Evolutionary conservation across 92 coral and sea anemone genomes (phyloP).

Genomic region (Epizoanthus rinbou): DNA sequence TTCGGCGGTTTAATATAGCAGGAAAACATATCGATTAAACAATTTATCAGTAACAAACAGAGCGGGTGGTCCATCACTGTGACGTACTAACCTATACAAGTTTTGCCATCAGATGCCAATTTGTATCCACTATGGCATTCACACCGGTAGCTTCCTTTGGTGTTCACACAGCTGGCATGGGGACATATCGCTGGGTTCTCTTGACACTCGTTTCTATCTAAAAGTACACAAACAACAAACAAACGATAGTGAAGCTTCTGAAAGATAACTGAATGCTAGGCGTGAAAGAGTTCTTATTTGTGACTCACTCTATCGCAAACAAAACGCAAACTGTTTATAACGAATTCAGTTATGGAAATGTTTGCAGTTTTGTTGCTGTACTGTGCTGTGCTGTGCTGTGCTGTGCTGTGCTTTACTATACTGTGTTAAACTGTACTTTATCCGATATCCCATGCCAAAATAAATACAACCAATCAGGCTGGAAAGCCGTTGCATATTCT

Average conservation of each 20-base stretch:
- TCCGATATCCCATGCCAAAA: no score
- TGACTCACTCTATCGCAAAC: no score
- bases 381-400: background rate
- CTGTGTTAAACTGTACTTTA: background rate
- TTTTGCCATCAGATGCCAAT: conserved; percentile 14
- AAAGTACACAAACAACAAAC: background rate
- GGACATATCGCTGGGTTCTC: conserved; percentile 16
- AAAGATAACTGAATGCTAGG: no score
- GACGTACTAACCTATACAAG: conserved; percentile 19
- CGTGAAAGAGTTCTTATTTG: no score
- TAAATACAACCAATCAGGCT: no score
- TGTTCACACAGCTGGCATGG: conserved; percentile 28
- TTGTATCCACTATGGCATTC: conserved; percentile 28
- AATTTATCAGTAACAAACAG: background rate
- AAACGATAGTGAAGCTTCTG: no score
- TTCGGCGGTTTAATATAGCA: no score
- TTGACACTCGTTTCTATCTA: conserved; percentile 27
- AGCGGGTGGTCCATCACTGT: background rate
- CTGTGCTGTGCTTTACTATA: background rate
- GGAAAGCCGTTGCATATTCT: no score
- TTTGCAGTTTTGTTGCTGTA: background rate
- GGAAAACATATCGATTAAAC: background rate
- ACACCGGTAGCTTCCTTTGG: conserved; percentile 29
- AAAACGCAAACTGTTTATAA: no score
- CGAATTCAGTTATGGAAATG: no score